Evolutionary conservation across 2,113 vertebrate species (phyloP), one percentile per base, ranked within the genome.

Genomic region (Tamias sibiricus): DNA sequence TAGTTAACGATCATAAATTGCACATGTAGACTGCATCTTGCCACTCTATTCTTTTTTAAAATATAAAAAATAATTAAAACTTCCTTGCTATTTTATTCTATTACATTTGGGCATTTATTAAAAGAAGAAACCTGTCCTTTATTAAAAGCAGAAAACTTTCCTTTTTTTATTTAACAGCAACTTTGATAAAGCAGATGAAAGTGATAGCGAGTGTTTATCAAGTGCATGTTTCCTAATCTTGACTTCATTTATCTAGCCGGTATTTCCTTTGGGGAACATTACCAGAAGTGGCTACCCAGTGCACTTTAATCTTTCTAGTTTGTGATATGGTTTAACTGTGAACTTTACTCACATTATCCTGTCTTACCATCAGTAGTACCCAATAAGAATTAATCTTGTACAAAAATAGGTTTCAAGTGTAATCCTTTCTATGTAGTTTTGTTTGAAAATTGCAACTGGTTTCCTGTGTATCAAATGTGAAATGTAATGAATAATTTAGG

Each of bases 31-130:
- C 57, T 93, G 75, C 2, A 54, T 47, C 64, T 94, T 87, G 57
- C 17, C 3, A 71, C 54, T 88, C 14, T 80, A 91, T 6, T 76
- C 0, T 0, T 42, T 71, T 20, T 49, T 82, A 95, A 96, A 97
- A 95, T 90, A 1, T 66, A 83, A 74, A 92, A 98, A 94, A 98
- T 37, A 59, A 91, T 91, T 95, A 88, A 93, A 95, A 87, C 9
- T 26, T 92, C 82, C 71, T 64, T 57, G 40, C 6, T 8, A 96
- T 90, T 64, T 95, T 83, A 52, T 59, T 22, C 42, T 28, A 71
- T 91, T 95, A 84, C 0, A 37, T 95, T 90, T 37, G 32, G 76
- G 10, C 42, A 66, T 74, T 95, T 95, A 44, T 93, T 80, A 86
- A 90, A 95, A 82, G 1, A 4, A 35, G 11, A 71, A 91, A 37